phyloP scores from a whole-genome alignment of 2,888 invertebrate genomes.

The Apotomis betuletana region DNA sequence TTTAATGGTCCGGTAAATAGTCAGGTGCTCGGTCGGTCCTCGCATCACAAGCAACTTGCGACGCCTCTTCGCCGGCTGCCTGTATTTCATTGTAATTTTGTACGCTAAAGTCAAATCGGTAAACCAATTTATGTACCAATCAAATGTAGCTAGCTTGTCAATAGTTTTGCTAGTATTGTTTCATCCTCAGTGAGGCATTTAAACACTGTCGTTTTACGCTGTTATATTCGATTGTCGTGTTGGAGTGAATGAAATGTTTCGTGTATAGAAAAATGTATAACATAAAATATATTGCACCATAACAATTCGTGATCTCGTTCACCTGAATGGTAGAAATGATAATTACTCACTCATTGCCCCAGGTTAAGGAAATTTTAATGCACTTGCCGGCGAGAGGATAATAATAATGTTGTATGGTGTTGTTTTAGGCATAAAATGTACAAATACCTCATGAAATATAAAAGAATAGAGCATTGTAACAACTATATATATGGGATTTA shows the following conservation, averaged over 20 bases:
- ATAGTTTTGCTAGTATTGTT: slow-evolving; percentile 25
- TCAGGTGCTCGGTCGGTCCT: background rate
- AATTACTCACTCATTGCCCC: background rate
- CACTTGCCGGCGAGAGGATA: slow-evolving; percentile 25
- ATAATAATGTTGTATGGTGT: slow-evolving; percentile 28
- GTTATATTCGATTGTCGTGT: background rate
- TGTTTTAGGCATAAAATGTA: slow-evolving; percentile 29
- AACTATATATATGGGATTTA: background rate
- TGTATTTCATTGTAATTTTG: background rate
- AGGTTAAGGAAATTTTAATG: background rate
- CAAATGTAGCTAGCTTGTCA: background rate
- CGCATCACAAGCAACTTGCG: slow-evolving; percentile 13
- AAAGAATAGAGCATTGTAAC: background rate
- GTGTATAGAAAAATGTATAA: background rate
- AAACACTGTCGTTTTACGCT: background rate
- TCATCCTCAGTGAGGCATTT: slow-evolving; percentile 20
- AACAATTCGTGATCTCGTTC: slow-evolving; percentile 10
- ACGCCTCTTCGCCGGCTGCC: slow-evolving; percentile 30
- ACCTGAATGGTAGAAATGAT: slow-evolving; percentile 15
- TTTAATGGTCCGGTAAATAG: too few species aligned
- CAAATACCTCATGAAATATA: slow-evolving; percentile 34
- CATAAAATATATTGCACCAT: background rate
- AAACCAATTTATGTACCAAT: background rate
- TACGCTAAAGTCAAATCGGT: background rate
- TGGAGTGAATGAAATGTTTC: slow-evolving; percentile 1